Evolutionary conservation across 2,888 invertebrate genomes (phyloP), one percentile per base, ranked within the genome.

Genomic region (Lomographa bimaculata): DNA sequence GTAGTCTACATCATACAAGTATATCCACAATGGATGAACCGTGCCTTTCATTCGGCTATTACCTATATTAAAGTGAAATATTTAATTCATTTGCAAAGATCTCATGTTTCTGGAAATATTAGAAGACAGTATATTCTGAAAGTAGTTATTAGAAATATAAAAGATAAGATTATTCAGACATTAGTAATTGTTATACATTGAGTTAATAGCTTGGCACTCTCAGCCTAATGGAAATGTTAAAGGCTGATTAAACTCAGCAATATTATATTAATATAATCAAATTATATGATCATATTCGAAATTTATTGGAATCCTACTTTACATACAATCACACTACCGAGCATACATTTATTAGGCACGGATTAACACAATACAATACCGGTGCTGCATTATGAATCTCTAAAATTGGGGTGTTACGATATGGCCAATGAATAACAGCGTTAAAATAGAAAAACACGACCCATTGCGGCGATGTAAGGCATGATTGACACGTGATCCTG

Each of bases 401-500:
- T 72, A 64, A 68, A 71, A 71, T 57, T 62, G 63, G 70, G 79
- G 69, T 67, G 64, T 65, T 65, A 65, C 71, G 73, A 82, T 82
- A 80, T 70, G 67, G 78, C 76, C 79, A 82, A 81, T 85, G 84
- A 86, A 86, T 85, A 84, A 83, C 76, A 71, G 68, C 65, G 65
- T 69, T 74, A 70, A 74, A 81, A 85, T 77, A 77, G 78, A 83
- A 84, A 79, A 84, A 84, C 83, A 81, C 73, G 77, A 74, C 69
- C 74, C 74, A 73, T 71, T 71, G 73, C 71, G 68, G 74, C 65
- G 60, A 64, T 69, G 64, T 71, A 73, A 74, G 69, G 65, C 69
- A 66, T 89, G 87, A 89, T 87, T 87, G 87, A 87, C 87, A 79
- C 84, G 80, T 79, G 86, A 86, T 79, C 79, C 80, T 32, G 67